Evolutionary conservation across 1,140 invertebrate genomes (phyloP).

Genomic region (Drosophila kepulauana): DNA sequence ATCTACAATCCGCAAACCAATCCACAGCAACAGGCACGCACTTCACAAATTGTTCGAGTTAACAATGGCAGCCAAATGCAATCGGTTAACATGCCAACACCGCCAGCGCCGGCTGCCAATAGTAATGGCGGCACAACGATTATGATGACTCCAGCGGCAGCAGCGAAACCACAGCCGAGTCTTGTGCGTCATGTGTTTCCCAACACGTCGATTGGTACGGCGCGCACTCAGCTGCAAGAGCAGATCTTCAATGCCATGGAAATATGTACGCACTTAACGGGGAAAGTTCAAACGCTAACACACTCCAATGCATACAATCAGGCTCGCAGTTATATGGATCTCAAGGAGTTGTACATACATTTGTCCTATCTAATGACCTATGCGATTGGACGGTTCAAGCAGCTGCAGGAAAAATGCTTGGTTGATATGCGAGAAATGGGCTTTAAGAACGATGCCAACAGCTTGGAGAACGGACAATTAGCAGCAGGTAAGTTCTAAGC

Average conservation of each 20-base stretch:
- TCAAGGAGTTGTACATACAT: constrained; percentile 84
- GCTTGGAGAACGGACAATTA: constrained; percentile 79
- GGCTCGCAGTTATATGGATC: constrained; percentile 70
- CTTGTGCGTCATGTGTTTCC: constrained; percentile 67
- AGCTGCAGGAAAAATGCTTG: constrained; percentile 81
- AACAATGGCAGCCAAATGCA: constrained; percentile 42
- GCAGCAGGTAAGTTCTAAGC: constrained; percentile 74
- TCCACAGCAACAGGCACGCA: constrained; percentile 59
- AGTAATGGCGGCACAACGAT: constrained; percentile 48
- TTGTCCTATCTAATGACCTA: constrained; percentile 84
- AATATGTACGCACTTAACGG: constrained; percentile 81
- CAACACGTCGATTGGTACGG: constrained; percentile 61
- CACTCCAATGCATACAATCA: constrained; percentile 83
- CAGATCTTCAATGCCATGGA: constrained; percentile 83
- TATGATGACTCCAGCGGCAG: constrained; percentile 27
- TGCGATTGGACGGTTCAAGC: constrained; percentile 80
- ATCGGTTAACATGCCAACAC: constrained; percentile 4
- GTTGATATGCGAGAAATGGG: constrained; percentile 80
- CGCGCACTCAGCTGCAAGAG: constrained; percentile 74
- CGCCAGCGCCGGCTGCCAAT: constrained; percentile 11
- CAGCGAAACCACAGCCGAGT: constrained; percentile 23
- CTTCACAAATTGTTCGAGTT: constrained; percentile 62
- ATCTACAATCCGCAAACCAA: constrained; percentile 69
- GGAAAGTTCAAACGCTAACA: constrained; percentile 79
- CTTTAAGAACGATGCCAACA: constrained; percentile 81